Evolutionary conservation across 1,140 invertebrate species (phyloP).

Genomic region (Telenomus remus): DNA sequence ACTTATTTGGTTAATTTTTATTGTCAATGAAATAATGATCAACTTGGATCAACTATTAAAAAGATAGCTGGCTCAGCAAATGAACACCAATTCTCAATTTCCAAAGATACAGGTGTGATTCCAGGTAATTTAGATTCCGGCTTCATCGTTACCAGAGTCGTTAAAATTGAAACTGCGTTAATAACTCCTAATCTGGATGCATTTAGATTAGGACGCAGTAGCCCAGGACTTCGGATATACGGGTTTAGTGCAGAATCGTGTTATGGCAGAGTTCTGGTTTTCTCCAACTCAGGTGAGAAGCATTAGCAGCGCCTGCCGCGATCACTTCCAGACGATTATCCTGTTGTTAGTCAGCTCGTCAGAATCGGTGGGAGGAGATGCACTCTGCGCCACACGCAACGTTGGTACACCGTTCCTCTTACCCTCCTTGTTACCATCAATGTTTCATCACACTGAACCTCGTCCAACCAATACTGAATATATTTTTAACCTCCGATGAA

Average conservation of each 20-base stretch:
- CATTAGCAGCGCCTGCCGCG: conserved; percentile 34
- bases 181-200: conserved; percentile 19
- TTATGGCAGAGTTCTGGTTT: conserved; percentile 42
- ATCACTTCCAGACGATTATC: conserved; percentile 63
- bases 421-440: too few species aligned
- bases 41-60: neutral
- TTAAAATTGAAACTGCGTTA: conserved; percentile 23
- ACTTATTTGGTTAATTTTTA: too few species aligned
- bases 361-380: conserved; percentile 61
- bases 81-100: neutral
- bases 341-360: conserved; percentile 65
- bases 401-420: conserved; percentile 12
- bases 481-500: neutral
- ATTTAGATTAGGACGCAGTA: conserved; percentile 48
- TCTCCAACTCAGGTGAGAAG: conserved; percentile 45
- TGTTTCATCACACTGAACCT: too few species aligned
- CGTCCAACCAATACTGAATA: neutral
- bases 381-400: conserved; percentile 58
- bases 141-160: neutral
- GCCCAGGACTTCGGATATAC: neutral
- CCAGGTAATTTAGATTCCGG: conserved; percentile 4
- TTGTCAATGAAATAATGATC: neutral
- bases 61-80: neutral
- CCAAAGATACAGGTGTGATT: conserved; percentile 9
- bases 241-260: conserved; percentile 60